Evolutionary conservation across 2,888 invertebrate species (phyloP).

Genomic region (Latheticus oryzae): DNA sequence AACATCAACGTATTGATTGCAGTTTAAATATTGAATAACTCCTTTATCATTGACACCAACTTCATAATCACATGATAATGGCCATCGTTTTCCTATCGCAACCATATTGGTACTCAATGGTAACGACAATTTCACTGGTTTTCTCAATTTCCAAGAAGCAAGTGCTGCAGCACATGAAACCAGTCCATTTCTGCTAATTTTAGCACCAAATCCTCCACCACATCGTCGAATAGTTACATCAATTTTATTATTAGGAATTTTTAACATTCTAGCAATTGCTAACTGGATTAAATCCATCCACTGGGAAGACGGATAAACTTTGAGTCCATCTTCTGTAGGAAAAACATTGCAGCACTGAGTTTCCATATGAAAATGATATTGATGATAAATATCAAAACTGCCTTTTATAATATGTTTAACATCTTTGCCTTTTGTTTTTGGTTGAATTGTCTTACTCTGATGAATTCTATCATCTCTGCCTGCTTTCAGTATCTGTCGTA

Average conservation of each 20-base stretch:
- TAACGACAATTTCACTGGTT: constrained; percentile 78
- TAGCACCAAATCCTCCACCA: constrained; percentile 86
- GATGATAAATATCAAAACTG: constrained; percentile 70
- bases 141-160: constrained; percentile 72
- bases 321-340: constrained; percentile 76
- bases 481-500: constrained; percentile 68
- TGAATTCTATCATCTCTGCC: constrained; percentile 64
- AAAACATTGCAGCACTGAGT: constrained; percentile 73
- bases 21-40: constrained; percentile 74
- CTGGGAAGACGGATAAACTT: constrained; percentile 74
- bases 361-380: constrained; percentile 86
- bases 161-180: constrained; percentile 76
- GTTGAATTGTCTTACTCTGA: constrained; percentile 60
- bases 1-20: constrained; percentile 68
- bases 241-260: constrained; percentile 68
- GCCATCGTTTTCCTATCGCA: constrained; percentile 74
- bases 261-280: constrained; percentile 63
- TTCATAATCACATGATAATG: constrained; percentile 74
- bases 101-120: constrained; percentile 80
- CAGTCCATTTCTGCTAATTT: constrained; percentile 73
- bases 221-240: constrained; percentile 77
- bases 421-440: constrained; percentile 58
- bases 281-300: constrained; percentile 73
- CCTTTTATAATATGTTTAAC: constrained; percentile 68
- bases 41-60: constrained; percentile 74